phyloP scores from a whole-genome alignment of 1,140 invertebrate genomes.

The Pseudomyrmex pallidus region DNA sequence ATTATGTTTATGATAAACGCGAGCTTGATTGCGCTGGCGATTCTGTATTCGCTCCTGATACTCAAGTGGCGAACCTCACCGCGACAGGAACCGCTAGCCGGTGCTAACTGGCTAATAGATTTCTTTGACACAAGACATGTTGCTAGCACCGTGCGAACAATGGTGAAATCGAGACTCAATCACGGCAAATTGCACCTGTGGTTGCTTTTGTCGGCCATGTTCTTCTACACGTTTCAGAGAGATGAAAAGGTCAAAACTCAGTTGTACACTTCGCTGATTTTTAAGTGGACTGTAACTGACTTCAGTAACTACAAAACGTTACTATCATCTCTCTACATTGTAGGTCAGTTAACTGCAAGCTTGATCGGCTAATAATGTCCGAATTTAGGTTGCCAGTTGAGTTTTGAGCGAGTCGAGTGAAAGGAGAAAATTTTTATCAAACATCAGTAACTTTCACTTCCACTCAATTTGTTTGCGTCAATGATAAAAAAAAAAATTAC shows the following conservation, averaged over 20 bases:
- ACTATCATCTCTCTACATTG: constrained; percentile 88
- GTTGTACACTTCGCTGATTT: constrained; percentile 88
- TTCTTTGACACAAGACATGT: constrained; percentile 90
- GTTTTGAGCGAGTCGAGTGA: constrained; percentile 12
- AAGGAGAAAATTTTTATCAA: constrained; percentile 35
- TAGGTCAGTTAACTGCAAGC: constrained; percentile 78
- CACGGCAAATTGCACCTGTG: constrained; percentile 87
- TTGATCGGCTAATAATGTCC: background rate
- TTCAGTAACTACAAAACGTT: constrained; percentile 90
- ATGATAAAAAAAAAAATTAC: constrained; percentile 18
- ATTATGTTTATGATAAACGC: constrained; percentile 90
- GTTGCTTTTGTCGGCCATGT: constrained; percentile 89
- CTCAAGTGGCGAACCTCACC: constrained; percentile 89
- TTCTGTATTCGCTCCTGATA: constrained; percentile 87
- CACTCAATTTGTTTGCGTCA: background rate
- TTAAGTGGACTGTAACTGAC: constrained; percentile 88
- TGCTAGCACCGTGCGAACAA: constrained; percentile 86
- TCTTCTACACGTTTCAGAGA: constrained; percentile 91
- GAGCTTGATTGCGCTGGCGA: constrained; percentile 86
- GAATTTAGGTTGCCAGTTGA: too few species aligned
- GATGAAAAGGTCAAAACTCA: constrained; percentile 90
- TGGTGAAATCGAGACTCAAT: constrained; percentile 85
- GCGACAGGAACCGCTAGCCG: constrained; percentile 86
- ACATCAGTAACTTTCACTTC: constrained; percentile 44
- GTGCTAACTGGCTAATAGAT: constrained; percentile 87